Evolutionary conservation across 2,113 vertebrate genomes (phyloP).

Genomic region (Esox niger): DNA sequence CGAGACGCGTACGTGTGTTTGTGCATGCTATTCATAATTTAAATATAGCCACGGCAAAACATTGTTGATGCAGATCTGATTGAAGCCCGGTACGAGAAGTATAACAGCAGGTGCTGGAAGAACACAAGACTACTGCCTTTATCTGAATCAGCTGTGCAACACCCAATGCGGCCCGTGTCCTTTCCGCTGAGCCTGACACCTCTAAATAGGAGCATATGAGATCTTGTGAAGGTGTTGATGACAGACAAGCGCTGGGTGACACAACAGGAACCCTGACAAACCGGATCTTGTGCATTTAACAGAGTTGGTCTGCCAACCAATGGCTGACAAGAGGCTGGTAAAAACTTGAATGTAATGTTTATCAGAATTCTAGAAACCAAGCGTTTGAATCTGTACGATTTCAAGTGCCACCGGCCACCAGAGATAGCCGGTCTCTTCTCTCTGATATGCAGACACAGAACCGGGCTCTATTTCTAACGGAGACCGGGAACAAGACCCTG

Average conservation of each 20-base stretch:
- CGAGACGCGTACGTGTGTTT: no score
- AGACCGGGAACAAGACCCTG: not conserved
- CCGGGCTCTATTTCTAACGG: slow-evolving; percentile 13
- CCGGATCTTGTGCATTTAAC: not conserved
- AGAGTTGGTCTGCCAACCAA: slow-evolving; percentile 1
- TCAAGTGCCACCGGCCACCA: no score
- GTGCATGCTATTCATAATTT: no score
- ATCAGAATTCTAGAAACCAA: no score
- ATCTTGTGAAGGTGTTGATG: slow-evolving; percentile 15
- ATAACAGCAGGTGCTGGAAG: slow-evolving; percentile 35
- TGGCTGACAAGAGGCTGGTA: not conserved
- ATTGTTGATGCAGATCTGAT: no score
- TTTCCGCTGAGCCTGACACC: slow-evolving; percentile 30
- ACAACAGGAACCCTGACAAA: not conserved
- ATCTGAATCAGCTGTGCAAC: slow-evolving; percentile 11
- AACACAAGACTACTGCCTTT: no score
- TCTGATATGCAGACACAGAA: not conserved
- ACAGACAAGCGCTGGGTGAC: not conserved
- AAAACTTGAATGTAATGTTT: no score
- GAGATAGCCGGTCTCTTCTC: slow-evolving; percentile 4
- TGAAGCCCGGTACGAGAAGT: no score
- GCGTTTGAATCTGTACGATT: no score
- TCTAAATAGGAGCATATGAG: slow-evolving; percentile 27
- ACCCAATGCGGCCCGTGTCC: slow-evolving; percentile 19
- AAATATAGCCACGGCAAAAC: no score